Percentiles rank a stretch among this genome's conserved stretches.
Evolutionary conservation across 2,113 vertebrate genomes (phyloP).

Genomic region (Pogona vitticeps): DNA sequence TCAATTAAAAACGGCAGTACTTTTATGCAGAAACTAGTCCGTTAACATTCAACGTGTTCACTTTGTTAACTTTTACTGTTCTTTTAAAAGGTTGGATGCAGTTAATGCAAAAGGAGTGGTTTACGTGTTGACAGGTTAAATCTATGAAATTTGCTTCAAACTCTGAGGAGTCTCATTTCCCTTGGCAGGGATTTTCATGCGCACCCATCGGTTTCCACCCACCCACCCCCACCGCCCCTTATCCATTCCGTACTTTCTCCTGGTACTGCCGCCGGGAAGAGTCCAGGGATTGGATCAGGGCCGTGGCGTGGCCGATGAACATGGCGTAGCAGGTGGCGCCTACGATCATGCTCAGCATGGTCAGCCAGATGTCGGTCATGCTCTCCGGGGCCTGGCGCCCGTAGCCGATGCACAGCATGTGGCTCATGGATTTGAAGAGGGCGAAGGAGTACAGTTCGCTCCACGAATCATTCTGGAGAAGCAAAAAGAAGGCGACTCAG

Average conservation of each 20-base stretch:
- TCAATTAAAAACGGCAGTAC: no score
- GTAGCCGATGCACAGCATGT: constrained; percentile 98
- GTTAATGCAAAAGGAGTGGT: no score
- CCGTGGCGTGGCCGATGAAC: constrained; percentile 93
- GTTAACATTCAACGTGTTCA: no score
- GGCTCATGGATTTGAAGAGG: constrained; percentile 99
- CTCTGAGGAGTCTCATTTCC: neutral
- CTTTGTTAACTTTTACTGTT: no score
- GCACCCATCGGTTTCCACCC: neutral
- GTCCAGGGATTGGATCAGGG: constrained; percentile 92
- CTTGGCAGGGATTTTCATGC: neutral
- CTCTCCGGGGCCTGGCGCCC: constrained; percentile 94
- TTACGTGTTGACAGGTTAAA: no score
- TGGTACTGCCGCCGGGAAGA: constrained; percentile 93
- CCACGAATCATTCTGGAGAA: constrained; percentile 93
- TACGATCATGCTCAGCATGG: constrained; percentile 99
- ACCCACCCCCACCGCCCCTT: no score
- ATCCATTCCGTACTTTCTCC: constrained; percentile 83
- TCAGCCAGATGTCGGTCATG: constrained; percentile 98
- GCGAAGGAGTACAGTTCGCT: constrained; percentile 96
- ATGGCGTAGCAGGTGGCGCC: constrained; percentile 96
- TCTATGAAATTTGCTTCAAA: no score
- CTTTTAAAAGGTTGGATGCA: no score
- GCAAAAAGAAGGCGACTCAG: neutral
- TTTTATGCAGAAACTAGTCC: no score